Conservation (phyloP, 2,797 vertebrate genomes). For the Periophthalmus magnuspinnatus region DNA sequence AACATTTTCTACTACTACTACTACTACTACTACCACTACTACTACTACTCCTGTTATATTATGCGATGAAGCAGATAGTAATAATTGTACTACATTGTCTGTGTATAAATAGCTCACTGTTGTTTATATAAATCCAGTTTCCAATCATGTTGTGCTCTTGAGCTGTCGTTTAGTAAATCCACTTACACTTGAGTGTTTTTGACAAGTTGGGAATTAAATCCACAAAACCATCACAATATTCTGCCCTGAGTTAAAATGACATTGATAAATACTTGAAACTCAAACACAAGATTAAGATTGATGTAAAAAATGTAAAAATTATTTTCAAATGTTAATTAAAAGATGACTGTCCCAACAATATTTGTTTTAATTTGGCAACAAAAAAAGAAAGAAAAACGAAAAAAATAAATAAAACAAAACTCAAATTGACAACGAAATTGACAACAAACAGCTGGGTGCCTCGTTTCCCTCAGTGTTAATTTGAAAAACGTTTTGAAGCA, state of each 20-base stretch:
- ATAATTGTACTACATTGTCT: background rate
- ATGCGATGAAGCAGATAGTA: background rate
- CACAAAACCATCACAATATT: background rate
- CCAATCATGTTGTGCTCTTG: background rate
- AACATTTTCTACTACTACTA: too few species aligned
- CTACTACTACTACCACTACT: too few species aligned
- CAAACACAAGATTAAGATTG: background rate
- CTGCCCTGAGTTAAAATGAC: background rate
- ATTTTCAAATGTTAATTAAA: background rate
- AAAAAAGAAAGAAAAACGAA: background rate
- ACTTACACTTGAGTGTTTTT: background rate
- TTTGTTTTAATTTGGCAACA: background rate
- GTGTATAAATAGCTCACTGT: background rate
- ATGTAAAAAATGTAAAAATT: background rate
- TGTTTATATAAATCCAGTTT: background rate
- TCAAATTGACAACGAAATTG: background rate
- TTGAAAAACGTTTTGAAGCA: background rate
- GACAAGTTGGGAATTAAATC: background rate
- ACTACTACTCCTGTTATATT: too few species aligned
- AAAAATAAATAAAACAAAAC: too few species aligned
- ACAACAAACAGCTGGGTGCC: background rate
- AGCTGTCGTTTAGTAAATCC: background rate
- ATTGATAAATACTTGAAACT: background rate
- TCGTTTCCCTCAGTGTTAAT: conserved; percentile 1
- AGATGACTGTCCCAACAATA: background rate